Evolutionary conservation across 2,888 invertebrate species (phyloP).

Genomic region (Aelia acuminata): DNA sequence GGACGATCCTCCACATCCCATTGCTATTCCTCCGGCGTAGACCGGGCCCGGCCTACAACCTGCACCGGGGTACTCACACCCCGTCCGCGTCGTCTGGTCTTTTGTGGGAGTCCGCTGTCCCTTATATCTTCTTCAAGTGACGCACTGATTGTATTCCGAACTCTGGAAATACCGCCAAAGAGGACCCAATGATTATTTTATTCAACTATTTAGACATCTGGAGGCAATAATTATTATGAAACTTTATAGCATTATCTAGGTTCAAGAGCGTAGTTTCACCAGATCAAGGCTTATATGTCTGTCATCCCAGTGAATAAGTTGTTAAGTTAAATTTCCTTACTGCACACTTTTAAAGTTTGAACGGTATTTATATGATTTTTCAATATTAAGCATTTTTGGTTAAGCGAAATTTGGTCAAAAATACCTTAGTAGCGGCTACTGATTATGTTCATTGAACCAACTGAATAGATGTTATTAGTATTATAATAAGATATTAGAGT

Average conservation of each 20-base stretch:
- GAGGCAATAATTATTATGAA: neutral
- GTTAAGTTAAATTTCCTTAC: too few relatives aligned
- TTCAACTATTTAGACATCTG: neutral
- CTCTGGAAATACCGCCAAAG: conserved; percentile 17
- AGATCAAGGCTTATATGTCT: too few relatives aligned
- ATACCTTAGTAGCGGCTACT: too few relatives aligned
- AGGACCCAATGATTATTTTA: neutral
- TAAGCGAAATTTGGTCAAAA: too few relatives aligned
- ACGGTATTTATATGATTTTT: too few relatives aligned
- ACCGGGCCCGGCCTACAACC: conserved; percentile 14
- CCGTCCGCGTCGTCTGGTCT: conserved; percentile 15
- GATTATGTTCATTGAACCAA: too few relatives aligned
- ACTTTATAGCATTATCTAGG: neutral
- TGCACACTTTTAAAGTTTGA: too few relatives aligned
- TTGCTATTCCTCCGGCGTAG: conserved; percentile 25
- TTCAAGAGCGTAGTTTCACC: neutral
- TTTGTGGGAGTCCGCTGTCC: conserved; percentile 7
- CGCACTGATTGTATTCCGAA: conserved; percentile 2
- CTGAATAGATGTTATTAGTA: too few relatives aligned
- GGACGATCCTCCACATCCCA: conserved; percentile 30
- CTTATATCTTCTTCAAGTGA: conserved; percentile 45
- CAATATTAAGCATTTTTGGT: too few relatives aligned
- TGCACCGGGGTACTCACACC: conserved; percentile 51
- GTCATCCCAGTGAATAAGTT: too few relatives aligned
- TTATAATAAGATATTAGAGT: too few relatives aligned